Evolutionary conservation across 2,797 vertebrate genomes (phyloP), one percentile per base, ranked within the genome.

Genomic region (Miichthys miiuy): DNA sequence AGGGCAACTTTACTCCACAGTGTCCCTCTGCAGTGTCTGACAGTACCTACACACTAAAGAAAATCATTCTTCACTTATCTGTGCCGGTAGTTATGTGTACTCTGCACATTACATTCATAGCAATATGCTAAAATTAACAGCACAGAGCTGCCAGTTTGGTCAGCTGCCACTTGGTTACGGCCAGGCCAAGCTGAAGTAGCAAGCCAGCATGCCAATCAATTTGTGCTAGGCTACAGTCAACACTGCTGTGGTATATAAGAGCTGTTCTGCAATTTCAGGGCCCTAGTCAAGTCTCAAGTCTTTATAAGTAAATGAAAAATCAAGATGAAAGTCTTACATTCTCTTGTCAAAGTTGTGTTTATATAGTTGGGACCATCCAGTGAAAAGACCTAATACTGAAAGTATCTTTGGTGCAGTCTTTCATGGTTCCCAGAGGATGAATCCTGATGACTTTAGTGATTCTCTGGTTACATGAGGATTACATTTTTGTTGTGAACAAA

Each of bases 121-220:
- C 23, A 21, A 21, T 23, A 58, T 57, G 38, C 69, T 72, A 51
- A 71, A 63, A 63, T 48, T 64, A 68, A 47, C 46, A 44, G 14
- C 56, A 25, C 60, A 52, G 58, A 61, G 77, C 63, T 58, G 71
- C 58, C 60, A 42, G 44, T 64, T 77, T 63, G 78, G 50, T 72
- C 64, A 14, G 72, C 58, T 70, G 81, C 63, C 78, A 79, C 68
- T 18, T 17, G 25, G 72, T 71, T 44, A 54, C 9, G 41, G 58
- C 54, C 51, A 25, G 38, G 79, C 58, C 68, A 69, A 51, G 30
- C 46, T 67, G 46, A 54, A 58, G 62, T 17, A 60, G 69, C 3
- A 18, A 55, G 21, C 48, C 58, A 42, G 27, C 18, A 57, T 51
- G 51, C 18, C 16, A 13, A 25, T 8, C 34, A 6, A 16, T 57